Conservation (phyloP, 2,113 vertebrate genomes). For the Alectura lathami region DNA sequence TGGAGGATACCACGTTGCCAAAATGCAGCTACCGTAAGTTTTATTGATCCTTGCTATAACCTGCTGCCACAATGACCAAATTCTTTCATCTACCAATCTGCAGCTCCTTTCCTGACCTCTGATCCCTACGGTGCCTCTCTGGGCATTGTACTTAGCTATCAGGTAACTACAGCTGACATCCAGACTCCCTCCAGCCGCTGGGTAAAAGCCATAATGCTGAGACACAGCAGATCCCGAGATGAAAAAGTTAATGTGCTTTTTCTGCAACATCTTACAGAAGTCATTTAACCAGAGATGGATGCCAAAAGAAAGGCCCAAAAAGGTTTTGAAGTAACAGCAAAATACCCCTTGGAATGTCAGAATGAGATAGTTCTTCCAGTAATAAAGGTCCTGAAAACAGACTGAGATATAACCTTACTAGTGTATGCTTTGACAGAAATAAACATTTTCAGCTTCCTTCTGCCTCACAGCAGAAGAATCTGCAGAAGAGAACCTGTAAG, state of each 20-base stretch:
- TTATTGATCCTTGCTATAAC: neutral
- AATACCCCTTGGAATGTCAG: neutral
- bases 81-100: neutral
- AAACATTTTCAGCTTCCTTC: neutral
- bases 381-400: constrained; percentile 6
- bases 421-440: neutral
- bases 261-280: neutral
- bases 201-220: neutral
- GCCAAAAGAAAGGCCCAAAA: neutral
- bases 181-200: constrained; percentile 23
- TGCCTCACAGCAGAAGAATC: too few relatives aligned
- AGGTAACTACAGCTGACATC: constrained; percentile 45
- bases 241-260: neutral
- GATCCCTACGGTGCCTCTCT: neutral
- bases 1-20: neutral
- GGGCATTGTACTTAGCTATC: constrained; percentile 28
- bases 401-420: neutral
- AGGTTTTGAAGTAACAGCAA: constrained; percentile 24
- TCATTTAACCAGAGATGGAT: constrained; percentile 29
- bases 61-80: neutral
- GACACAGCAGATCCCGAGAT: neutral
- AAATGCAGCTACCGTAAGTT: neutral
- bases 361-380: neutral
- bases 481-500: neutral
- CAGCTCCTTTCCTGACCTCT: constrained; percentile 21